Evolutionary conservation across 1,140 invertebrate species (phyloP).

Genomic region (Limonius californicus): DNA sequence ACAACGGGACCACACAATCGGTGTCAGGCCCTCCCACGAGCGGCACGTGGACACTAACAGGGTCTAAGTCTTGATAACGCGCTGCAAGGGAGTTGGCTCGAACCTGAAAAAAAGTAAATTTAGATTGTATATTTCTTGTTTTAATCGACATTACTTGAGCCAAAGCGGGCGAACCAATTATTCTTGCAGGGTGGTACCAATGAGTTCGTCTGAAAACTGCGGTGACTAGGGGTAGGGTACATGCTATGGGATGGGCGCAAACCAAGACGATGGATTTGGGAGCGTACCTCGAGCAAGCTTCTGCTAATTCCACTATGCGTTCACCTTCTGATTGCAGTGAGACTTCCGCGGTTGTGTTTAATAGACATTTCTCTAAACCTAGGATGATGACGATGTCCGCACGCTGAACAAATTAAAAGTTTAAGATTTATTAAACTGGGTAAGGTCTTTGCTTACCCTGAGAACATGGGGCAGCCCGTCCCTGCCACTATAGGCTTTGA

Average conservation of each 20-base stretch:
- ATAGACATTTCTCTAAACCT: conserved; percentile 17
- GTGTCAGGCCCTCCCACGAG: conserved; percentile 42
- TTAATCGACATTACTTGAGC: conserved; percentile 21
- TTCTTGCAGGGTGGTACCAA: conserved; percentile 44
- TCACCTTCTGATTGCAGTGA: conserved; percentile 28
- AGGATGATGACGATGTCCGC: conserved; percentile 41
- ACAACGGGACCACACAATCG: conserved; percentile 39
- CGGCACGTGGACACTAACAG: conserved; percentile 35
- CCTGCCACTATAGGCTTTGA: conserved; percentile 23
- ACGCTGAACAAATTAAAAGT: conserved; percentile 24
- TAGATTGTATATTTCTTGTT: neutral
- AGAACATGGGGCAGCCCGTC: conserved; percentile 28
- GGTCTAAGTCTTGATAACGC: conserved; percentile 35
- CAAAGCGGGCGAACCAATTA: conserved; percentile 37
- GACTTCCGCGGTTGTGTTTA: conserved; percentile 2
- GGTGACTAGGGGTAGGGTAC: conserved; percentile 34
- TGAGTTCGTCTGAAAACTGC: conserved; percentile 39
- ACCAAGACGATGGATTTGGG: conserved; percentile 38
- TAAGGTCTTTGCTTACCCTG: conserved; percentile 8
- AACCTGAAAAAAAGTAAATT: conserved; percentile 27
- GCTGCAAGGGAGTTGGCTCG: conserved; percentile 37
- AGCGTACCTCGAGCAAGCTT: conserved; percentile 34
- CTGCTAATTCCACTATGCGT: conserved; percentile 32
- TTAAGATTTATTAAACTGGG: neutral
- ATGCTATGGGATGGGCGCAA: conserved; percentile 36